A percentile compares a stretch with the other conserved stretches of the same genome.
These are phyloP conservation scores for Arremon aurantiirostris DNA, from an alignment of 2,797 vertebrate genomes.

Conservation along the genomic window DNA sequence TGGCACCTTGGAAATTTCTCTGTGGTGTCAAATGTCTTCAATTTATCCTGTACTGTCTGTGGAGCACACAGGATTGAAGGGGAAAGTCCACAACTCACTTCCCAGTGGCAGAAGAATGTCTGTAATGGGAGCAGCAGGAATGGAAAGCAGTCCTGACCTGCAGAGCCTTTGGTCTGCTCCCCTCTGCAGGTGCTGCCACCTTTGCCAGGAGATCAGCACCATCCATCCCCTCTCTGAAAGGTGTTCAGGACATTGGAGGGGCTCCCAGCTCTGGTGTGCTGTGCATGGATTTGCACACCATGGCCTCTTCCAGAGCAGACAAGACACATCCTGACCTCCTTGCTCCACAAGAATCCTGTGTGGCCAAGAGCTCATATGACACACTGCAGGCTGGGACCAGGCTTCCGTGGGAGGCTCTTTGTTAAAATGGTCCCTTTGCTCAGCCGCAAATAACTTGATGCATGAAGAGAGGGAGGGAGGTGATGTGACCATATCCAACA, in stretches of 20 bases:
- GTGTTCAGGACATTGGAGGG: neutral
- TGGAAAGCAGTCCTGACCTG: neutral
- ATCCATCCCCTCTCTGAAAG: neutral
- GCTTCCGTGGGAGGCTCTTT: neutral
- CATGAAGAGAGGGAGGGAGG: neutral
- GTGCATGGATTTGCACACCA: neutral
- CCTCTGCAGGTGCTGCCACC: neutral
- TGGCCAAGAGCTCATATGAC: neutral
- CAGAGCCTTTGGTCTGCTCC: neutral
- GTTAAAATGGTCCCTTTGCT: neutral
- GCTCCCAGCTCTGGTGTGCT: neutral
- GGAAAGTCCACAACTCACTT: neutral
- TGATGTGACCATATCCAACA: fast-evolving
- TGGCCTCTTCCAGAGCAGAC: neutral
- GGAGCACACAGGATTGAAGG: neutral
- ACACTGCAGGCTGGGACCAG: neutral
- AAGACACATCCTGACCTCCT: neutral
- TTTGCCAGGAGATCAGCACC: neutral
- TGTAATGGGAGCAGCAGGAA: neutral
- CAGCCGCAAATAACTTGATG: neutral
- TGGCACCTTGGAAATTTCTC: neutral
- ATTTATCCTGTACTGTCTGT: neutral
- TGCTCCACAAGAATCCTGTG: neutral
- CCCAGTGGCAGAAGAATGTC: neutral
- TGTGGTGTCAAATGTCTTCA: neutral